These are phyloP conservation scores for Limonius californicus DNA, from an alignment of 1,140 invertebrate species.

Conservation along the genomic window DNA sequence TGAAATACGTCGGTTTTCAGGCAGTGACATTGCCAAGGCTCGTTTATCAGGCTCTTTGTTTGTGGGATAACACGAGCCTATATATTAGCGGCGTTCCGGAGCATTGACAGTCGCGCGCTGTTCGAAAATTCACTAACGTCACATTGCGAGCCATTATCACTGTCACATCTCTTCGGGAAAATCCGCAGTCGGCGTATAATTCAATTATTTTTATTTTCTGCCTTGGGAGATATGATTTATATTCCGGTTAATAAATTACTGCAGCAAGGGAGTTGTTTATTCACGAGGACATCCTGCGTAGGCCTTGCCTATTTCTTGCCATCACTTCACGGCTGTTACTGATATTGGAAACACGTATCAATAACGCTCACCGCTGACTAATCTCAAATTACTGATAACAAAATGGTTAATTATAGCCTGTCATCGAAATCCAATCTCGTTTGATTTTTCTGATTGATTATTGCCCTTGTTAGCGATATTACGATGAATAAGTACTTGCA, in stretches of 20 bases:
- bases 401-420: too few relatives aligned
- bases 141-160: constrained; percentile 4
- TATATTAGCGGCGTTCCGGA: constrained; percentile 3
- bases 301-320: too few relatives aligned
- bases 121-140: constrained; percentile 14
- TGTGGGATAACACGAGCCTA: constrained; percentile 2
- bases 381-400: too few relatives aligned
- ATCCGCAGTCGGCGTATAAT: background rate
- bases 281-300: too few relatives aligned
- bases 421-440: too few relatives aligned
- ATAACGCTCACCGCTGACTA: too few relatives aligned
- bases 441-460: too few relatives aligned
- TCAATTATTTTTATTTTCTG: constrained; percentile 6
- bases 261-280: too few relatives aligned
- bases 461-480: too few relatives aligned
- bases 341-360: too few relatives aligned
- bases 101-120: constrained; percentile 1
- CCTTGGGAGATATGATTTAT: background rate
- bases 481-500: too few relatives aligned
- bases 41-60: constrained; percentile 11
- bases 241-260: background rate
- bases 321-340: too few relatives aligned
- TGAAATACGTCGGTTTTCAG: background rate
- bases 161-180: constrained; percentile 4
- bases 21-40: background rate